A percentile compares a stretch with the other conserved stretches of the same genome.
These are phyloP conservation scores for Macrosteles quadrilineatus DNA, from an alignment of 1,140 invertebrate genomes.

Conservation along the genomic window DNA sequence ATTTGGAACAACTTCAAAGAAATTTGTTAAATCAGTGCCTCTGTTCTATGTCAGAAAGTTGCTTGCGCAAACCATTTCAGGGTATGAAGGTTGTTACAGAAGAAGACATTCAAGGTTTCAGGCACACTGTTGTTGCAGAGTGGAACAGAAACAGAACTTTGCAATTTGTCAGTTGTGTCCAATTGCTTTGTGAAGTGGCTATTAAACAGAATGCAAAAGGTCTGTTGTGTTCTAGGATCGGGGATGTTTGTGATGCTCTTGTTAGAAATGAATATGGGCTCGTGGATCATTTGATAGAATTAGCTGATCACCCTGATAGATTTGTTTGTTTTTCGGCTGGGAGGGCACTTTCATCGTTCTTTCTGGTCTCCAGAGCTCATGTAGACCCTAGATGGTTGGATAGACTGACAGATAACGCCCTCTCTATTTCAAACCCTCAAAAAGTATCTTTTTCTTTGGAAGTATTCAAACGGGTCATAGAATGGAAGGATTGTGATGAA, in stretches of 20 bases:
- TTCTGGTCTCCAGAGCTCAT: slow-evolving; percentile 79
- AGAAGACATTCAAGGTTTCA: slow-evolving; percentile 51
- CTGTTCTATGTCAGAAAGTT: slow-evolving; percentile 70
- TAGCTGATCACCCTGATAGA: slow-evolving; percentile 73
- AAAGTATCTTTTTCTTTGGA: slow-evolving; percentile 82
- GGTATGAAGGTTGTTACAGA: slow-evolving; percentile 49
- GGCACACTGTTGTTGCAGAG: slow-evolving; percentile 59
- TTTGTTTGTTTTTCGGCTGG: slow-evolving; percentile 79
- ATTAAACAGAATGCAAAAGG: slow-evolving; percentile 80
- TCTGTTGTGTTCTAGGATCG: slow-evolving; percentile 74
- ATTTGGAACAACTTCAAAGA: slow-evolving; percentile 58
- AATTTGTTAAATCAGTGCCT: slow-evolving; percentile 71
- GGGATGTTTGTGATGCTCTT: slow-evolving; percentile 75
- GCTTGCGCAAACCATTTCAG: slow-evolving; percentile 67
- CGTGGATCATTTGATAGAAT: slow-evolving; percentile 78
- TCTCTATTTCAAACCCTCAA: slow-evolving; percentile 63
- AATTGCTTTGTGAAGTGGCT: slow-evolving; percentile 80
- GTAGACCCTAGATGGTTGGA: slow-evolving; percentile 77
- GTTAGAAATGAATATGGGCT: slow-evolving; percentile 78
- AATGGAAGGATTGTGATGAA: slow-evolving; percentile 81
- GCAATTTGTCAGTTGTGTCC: slow-evolving; percentile 77
- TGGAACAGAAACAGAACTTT: slow-evolving; percentile 72
- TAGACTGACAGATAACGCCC: slow-evolving; percentile 56
- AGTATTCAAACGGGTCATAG: slow-evolving; percentile 79
- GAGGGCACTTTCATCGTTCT: slow-evolving; percentile 76